phyloP scores from a whole-genome alignment of 2,797 vertebrate genomes.

The Fistularia tabacaria region DNA sequence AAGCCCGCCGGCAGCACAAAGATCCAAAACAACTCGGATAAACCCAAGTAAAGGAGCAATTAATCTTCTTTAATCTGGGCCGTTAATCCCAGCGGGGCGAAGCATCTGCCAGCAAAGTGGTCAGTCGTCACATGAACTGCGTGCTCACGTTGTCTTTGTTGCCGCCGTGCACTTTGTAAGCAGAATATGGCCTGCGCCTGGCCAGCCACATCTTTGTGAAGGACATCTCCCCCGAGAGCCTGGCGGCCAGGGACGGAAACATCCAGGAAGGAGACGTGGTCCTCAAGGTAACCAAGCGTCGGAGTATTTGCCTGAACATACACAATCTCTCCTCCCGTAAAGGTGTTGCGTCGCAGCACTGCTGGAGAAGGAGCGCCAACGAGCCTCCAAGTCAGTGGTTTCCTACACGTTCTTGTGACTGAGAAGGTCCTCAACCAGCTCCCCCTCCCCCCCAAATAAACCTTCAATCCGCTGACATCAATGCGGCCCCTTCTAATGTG shows the following conservation, averaged over 20 bases:
- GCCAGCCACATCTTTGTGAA: slow-evolving; percentile 99
- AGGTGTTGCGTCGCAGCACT: no score
- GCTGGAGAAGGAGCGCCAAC: no score
- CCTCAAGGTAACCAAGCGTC: slow-evolving; percentile 82
- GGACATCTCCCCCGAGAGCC: slow-evolving; percentile 98
- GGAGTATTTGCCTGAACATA: no score
- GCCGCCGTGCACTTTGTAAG: slow-evolving; percentile 77
- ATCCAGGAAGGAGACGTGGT: slow-evolving; percentile 99
- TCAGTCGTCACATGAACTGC: slow-evolving; percentile 48
- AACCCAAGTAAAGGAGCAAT: slow-evolving; percentile 70
- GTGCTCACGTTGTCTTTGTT: slow-evolving; percentile 72
- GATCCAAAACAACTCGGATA: slow-evolving; percentile 59
- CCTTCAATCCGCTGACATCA: no score
- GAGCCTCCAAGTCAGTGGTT: no score
- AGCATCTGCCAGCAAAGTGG: slow-evolving; percentile 36
- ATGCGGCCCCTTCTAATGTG: no score
- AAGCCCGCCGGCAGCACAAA: slow-evolving; percentile 55
- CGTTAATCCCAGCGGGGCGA: slow-evolving; percentile 54
- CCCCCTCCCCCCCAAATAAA: no score
- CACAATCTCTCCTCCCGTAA: no score
- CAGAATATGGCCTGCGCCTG: slow-evolving; percentile 97
- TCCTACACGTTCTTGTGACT: no score
- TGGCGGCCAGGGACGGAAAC: slow-evolving; percentile 97
- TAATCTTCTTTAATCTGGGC: slow-evolving; percentile 67
- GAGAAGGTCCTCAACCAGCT: no score